phyloP scores from a whole-genome alignment of 2,113 vertebrate genomes.

The Cephalopholis sonnerati region DNA sequence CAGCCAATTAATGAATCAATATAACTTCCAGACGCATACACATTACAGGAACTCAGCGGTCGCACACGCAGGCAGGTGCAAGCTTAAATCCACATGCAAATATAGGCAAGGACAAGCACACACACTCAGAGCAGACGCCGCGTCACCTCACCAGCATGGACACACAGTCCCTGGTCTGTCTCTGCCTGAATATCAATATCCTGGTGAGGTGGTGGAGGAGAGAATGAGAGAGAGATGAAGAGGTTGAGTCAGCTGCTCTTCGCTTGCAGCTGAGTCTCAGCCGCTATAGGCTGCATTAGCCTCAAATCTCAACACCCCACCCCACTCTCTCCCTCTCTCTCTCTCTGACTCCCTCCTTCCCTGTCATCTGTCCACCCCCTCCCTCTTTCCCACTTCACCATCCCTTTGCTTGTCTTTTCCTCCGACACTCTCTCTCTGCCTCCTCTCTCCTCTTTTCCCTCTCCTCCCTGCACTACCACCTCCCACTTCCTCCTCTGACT shows the following conservation, averaged over 20 bases:
- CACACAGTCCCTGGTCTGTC: conserved; percentile 62
- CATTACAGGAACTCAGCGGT: conserved; percentile 18
- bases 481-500: conserved; percentile 57
- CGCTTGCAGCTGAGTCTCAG: conserved; percentile 53
- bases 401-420: conserved; percentile 32
- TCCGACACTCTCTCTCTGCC: conserved; percentile 24
- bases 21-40: conserved; percentile 12
- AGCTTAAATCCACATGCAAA: conserved; percentile 51
- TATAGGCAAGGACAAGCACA: conserved; percentile 40
- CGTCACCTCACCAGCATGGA: conserved; percentile 70
- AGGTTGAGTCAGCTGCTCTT: conserved; percentile 66
- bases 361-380: conserved; percentile 42
- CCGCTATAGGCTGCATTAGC: conserved; percentile 43
- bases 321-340: conserved; percentile 9
- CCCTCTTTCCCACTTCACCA: conserved; percentile 41
- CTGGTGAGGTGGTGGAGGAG: conserved; percentile 36
- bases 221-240: conserved; percentile 38
- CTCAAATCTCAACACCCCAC: conserved; percentile 40
- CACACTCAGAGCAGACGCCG: conserved; percentile 56
- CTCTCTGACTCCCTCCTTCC: conserved; percentile 37
- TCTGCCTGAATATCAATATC: conserved; percentile 72
- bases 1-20: conserved; percentile 9
- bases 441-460: conserved; percentile 12
- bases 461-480: conserved; percentile 47
- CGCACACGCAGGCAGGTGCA: conserved; percentile 15